Base-by-base conservation (phyloP, 2,113 vertebrate species). In the Pteropus alecto region DNA sequence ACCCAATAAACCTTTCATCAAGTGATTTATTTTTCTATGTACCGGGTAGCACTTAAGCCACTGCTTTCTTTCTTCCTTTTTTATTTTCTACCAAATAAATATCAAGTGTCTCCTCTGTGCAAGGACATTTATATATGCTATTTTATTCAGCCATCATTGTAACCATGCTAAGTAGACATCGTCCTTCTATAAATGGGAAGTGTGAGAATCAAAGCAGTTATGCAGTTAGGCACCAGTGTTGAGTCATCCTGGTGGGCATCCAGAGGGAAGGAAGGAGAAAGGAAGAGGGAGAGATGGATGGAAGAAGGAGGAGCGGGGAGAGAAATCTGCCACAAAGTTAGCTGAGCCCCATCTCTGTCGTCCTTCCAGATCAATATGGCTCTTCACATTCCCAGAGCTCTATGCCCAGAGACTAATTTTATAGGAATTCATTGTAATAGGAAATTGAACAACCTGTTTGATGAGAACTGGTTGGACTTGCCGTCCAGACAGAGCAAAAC, bases 1-100 rank as follows among this genome's bases (percentile, higher is more conserved):
- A 92, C 30, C 96, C 86, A 63, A 83, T 92, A 63, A 97, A 65
- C 67, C 88, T 96, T 93, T 86, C 81, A 88, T 9, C 7, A 9
- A 51, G 77, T 87, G 81, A 96, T 94, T 97, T 96, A 84, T 95
- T 77, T 97, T 95, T 74, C 67, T 85, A 35, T 82, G n/a, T 35
- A 65, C 68, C 2, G 6, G 30, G 30, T 51, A 73, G 51, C 79
- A 90, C 60, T 65, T 41, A 71, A 95, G 82, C 79, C 33, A 60
- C 70, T 82, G 70, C 58, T 73, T 91, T 83, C 84, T 88, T 90
- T 54, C 60, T 79, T 86, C 74, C 63, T 95, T 68, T 85, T 87
- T 70, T 90, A 90, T 91, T 97, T 95, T 81, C 71, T 93, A 83
- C 77, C 33, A 74, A 94, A 74, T 95, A 79, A 94, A 90, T 90